A percentile compares a stretch with the other conserved stretches of the same genome.
These are phyloP conservation scores for Orestias chungarensis DNA, from an alignment of 2,797 vertebrate genomes.

Conservation along the genomic window DNA sequence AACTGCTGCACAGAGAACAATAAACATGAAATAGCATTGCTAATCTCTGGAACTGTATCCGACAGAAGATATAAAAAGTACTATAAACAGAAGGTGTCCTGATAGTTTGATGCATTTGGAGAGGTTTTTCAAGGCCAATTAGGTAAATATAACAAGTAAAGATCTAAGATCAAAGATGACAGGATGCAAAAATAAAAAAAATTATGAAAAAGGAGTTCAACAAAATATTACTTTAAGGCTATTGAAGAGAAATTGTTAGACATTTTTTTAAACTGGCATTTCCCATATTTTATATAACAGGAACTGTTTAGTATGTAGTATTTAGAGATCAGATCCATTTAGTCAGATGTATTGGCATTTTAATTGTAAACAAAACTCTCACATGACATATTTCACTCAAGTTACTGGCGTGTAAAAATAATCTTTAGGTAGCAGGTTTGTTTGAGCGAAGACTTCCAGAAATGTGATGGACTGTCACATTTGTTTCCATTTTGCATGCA, in stretches of 20 bases:
- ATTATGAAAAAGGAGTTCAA: too few species aligned
- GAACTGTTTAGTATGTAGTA: slow-evolving; percentile 5
- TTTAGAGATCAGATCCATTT: slow-evolving; percentile 10
- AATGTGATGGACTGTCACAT: slow-evolving; percentile 19
- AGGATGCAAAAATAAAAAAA: too few species aligned
- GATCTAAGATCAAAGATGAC: background rate
- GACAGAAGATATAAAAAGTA: background rate
- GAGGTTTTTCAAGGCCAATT: background rate
- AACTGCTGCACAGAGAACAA: background rate
- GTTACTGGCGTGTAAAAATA: slow-evolving; percentile 14
- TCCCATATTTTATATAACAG: background rate
- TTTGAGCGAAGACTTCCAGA: slow-evolving; percentile 10
- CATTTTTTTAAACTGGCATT: slow-evolving; percentile 7
- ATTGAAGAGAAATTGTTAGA: slow-evolving; percentile 33
- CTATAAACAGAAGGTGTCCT: background rate
- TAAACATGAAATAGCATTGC: background rate
- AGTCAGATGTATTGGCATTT: slow-evolving; percentile 24
- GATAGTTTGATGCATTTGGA: background rate
- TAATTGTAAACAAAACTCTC: slow-evolving; percentile 26
- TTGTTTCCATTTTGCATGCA: slow-evolving; percentile 37
- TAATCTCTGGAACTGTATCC: background rate
- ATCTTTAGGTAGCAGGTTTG: background rate
- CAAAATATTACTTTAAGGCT: too few species aligned
- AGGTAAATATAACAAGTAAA: background rate
- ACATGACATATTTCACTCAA: slow-evolving; percentile 20